phyloP scores from a whole-genome alignment of 2,888 invertebrate species.

The Cataglyphis albicans region DNA sequence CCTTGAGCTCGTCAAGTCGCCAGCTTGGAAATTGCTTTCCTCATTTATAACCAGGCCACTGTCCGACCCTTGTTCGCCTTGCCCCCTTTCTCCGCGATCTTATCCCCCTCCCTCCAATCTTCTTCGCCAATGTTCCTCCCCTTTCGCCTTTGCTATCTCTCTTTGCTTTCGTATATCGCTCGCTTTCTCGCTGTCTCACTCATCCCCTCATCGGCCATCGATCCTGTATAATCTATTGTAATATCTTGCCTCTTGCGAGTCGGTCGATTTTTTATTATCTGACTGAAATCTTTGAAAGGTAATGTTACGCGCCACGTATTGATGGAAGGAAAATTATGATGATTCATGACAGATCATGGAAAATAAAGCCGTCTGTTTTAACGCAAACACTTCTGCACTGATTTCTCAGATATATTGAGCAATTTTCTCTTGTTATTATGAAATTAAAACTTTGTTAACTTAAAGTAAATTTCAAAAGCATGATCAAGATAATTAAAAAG shows the following conservation, averaged over 20 bases:
- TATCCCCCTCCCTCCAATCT: slow-evolving; percentile 22
- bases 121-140: slow-evolving; percentile 27
- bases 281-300: slow-evolving; percentile 43
- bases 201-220: slow-evolving; percentile 65
- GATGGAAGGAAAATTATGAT: slow-evolving; percentile 25
- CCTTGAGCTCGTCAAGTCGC: slow-evolving; percentile 78
- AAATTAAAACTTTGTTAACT: background rate
- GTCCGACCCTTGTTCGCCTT: slow-evolving; percentile 75
- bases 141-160: slow-evolving; percentile 19
- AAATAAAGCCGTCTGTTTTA: slow-evolving; percentile 10
- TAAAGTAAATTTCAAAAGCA: background rate
- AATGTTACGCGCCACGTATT: slow-evolving; percentile 48
- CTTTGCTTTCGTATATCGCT: slow-evolving; percentile 31
- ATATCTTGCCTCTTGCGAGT: slow-evolving; percentile 60
- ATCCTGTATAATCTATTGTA: slow-evolving; percentile 67
- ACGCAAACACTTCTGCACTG: background rate
- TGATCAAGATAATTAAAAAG: background rate
- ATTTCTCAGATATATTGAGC: background rate
- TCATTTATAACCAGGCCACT: slow-evolving; percentile 82
- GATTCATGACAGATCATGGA: slow-evolving; percentile 11
- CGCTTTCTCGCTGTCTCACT: slow-evolving; percentile 30
- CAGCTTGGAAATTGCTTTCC: slow-evolving; percentile 84
- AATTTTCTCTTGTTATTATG: background rate
- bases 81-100: slow-evolving; percentile 50
- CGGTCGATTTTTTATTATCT: slow-evolving; percentile 73